These are phyloP conservation scores for Drosophila nebulosa DNA, from an alignment of 1,140 invertebrate genomes.

Conservation along the genomic window DNA sequence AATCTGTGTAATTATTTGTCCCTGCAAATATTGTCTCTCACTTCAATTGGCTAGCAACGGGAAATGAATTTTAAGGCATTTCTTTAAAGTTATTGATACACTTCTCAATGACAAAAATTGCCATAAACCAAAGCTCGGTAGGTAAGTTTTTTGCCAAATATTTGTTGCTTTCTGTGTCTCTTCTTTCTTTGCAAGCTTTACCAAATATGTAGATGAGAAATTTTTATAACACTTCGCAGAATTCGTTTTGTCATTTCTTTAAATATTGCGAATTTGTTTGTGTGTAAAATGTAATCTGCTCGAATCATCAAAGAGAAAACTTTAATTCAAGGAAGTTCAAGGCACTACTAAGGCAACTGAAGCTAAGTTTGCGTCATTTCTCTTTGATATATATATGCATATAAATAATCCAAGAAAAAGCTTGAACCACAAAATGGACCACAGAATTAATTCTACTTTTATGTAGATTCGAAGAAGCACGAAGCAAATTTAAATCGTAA, in stretches of 20 bases:
- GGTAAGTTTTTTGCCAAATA: too few relatives aligned
- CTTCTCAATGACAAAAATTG: too few relatives aligned
- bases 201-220: not conserved
- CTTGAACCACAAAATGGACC: not conserved
- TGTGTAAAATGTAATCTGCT: not conserved
- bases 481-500: not conserved
- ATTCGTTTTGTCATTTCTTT: not conserved
- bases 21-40: too few relatives aligned
- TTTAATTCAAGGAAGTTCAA: not conserved
- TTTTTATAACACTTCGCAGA: not conserved
- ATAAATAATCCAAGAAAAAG: not conserved
- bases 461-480: slow-evolving; percentile 3
- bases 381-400: not conserved
- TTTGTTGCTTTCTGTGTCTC: too few relatives aligned
- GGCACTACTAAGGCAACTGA: not conserved
- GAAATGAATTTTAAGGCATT: too few relatives aligned
- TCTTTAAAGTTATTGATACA: too few relatives aligned
- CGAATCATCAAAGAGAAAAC: not conserved
- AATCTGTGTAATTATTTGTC: too few relatives aligned
- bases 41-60: too few relatives aligned
- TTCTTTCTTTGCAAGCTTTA: too few relatives aligned
- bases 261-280: too few relatives aligned
- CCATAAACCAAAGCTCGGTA: too few relatives aligned
- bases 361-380: not conserved
- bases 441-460: not conserved